A percentile compares a stretch with the other conserved stretches of the same genome.
Conservation (phyloP, 2,113 vertebrate species). For the Tichodroma muraria region DNA sequence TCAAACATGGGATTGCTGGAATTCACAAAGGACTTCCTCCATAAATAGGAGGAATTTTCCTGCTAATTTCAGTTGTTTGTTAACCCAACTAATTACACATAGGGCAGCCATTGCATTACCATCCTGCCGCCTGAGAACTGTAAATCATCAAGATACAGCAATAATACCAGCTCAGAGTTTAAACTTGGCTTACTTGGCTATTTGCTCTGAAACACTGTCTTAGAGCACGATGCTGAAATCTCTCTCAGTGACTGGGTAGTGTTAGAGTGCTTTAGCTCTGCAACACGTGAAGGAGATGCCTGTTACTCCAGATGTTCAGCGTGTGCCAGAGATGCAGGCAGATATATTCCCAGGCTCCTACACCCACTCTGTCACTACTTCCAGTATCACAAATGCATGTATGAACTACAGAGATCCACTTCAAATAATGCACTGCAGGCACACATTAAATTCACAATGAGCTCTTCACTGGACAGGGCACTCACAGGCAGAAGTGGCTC, state of each 20-base stretch:
- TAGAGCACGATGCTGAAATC: not conserved
- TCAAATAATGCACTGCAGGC: not conserved
- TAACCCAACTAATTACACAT: not conserved
- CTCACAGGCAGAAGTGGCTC: not conserved
- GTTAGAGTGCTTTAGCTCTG: not conserved
- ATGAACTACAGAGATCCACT: not conserved
- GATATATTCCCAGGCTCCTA: not conserved
- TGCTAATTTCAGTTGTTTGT: not conserved
- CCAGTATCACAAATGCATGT: not conserved
- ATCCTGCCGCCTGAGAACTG: not conserved
- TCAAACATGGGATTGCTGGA: not conserved
- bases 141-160: not conserved
- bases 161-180: not conserved
- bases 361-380: not conserved
- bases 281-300: accelerated
- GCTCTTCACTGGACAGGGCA: not conserved
- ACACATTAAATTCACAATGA: not conserved
- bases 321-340: not conserved
- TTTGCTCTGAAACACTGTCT: not conserved
- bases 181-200: not conserved
- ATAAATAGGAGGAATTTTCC: not conserved
- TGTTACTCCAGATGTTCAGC: not conserved
- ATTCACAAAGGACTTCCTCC: not conserved
- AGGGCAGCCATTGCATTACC: not conserved
- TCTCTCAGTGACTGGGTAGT: not conserved